Base-by-base conservation (phyloP, 2,113 vertebrate species). In the Chitala chitala region DNA sequence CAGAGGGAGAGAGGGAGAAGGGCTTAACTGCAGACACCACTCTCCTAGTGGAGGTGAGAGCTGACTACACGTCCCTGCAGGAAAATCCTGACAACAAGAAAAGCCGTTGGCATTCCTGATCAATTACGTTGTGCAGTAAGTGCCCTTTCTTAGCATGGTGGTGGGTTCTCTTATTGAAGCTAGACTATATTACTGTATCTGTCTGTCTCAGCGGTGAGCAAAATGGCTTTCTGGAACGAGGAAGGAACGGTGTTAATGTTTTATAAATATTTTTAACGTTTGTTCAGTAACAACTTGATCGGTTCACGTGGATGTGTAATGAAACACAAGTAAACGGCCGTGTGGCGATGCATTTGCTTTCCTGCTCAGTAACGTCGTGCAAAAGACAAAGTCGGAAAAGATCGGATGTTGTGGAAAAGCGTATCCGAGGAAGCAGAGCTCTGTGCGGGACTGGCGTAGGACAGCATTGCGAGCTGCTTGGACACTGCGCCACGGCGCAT, bases 101-200 rank as follows among this genome's bases (percentile, higher is more conserved):
- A 79, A 82, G 63, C 73, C 86, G 77, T 76, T 79, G 84, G 50
- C 38, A 36, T 58, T 38, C 64, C 44, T 8, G 64, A 84, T 86
- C 83, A 86, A 83, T 84, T 86, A 87, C 88, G 90, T 88, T 89
- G 89, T 86, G 89, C 88, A 90, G 90, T 90, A 91, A 92, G 90
- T 90, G 70, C 24, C n/a, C 58, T 44, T 33, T 69, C 64, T 56
- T 44, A 2, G 33, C 17, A n/a, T 56, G 50, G 42, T 75, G 6
- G 17, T 8, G 46, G 31, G 22, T 33, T 55, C 9, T 42, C 24
- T 31, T 46, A 58, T 22, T 70, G 50, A 24, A 40, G 72, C 48
- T 65, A 42, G 26, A 33, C 59, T 22, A 33, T 54, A 38, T 46
- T 63, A 36, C n/a, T 29, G 29, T 44, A 61, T 58, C 20, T 48